Conservation (phyloP, 2,888 invertebrate species). For the Papilio gigon region DNA sequence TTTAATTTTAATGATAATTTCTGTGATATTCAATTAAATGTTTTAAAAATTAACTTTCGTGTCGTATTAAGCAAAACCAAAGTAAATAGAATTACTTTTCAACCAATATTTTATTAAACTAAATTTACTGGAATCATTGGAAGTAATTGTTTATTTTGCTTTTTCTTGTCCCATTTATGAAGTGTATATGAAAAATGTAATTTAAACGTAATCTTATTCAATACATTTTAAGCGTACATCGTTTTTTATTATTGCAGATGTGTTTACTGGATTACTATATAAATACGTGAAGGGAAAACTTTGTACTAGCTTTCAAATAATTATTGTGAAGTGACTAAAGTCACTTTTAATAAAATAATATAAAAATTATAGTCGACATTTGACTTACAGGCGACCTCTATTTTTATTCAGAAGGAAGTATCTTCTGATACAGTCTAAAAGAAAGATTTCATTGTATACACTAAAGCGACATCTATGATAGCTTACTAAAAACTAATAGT, state of each 20-base stretch:
- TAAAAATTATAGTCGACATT: no score
- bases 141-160: not conserved
- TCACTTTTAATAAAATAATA: no score
- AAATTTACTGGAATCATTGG: not conserved
- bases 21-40: constrained; percentile 35
- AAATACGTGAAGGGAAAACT: no score
- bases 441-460: no score
- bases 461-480: not conserved
- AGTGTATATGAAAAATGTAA: not conserved
- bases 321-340: no score
- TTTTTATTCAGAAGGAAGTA: no score
- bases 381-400: no score
- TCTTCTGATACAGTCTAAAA: no score
- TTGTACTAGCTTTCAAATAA: no score
- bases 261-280: no score
- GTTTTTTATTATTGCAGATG: no score
- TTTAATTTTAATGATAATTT: constrained; percentile 24
- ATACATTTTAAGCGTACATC: not conserved
- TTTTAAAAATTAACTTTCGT: constrained; percentile 8
- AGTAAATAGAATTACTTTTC: not conserved
- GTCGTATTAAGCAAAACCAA: not conserved
- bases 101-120: no score
- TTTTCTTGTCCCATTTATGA: not conserved
- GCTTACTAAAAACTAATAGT: not conserved
- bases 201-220: not conserved